phyloP scores from a whole-genome alignment of 1,140 invertebrate genomes.

The Goniozus legneri region DNA sequence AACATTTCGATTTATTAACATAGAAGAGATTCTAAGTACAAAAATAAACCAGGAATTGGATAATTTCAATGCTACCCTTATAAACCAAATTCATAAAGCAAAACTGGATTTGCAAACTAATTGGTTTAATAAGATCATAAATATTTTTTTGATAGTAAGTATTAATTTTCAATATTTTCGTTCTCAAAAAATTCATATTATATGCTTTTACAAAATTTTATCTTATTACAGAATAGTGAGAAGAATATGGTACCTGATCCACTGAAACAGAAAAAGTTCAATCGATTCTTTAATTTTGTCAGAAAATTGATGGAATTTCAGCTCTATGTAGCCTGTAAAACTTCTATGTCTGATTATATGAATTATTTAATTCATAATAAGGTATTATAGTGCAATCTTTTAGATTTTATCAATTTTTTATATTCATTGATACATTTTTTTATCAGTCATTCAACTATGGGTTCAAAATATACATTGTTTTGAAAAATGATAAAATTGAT shows the following conservation, averaged over 20 bases:
- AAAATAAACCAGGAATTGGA: conserved; percentile 61
- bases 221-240: conserved; percentile 63
- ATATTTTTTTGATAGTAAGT: background rate
- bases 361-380: too few relatives aligned
- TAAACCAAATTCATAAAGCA: conserved; percentile 59
- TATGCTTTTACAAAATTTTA: too few relatives aligned
- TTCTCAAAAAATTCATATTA: too few relatives aligned
- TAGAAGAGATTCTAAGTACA: conserved; percentile 44
- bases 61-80: conserved; percentile 56
- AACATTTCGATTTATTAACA: conserved; percentile 36
- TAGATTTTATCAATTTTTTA: too few relatives aligned
- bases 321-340: conserved; percentile 72
- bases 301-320: conserved; percentile 84
- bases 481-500: conserved; percentile 65
- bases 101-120: conserved; percentile 56
- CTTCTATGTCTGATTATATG: conserved; percentile 74
- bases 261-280: conserved; percentile 65
- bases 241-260: conserved; percentile 73
- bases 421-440: conserved; percentile 16
- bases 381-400: too few relatives aligned
- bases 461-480: conserved; percentile 69
- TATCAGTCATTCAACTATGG: conserved; percentile 64
- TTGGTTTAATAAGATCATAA: conserved; percentile 60
- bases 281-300: conserved; percentile 80
- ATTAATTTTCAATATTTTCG: too few relatives aligned